Evolutionary conservation across 1,140 invertebrate genomes (phyloP).

Genomic region (Holotrichia oblita): DNA sequence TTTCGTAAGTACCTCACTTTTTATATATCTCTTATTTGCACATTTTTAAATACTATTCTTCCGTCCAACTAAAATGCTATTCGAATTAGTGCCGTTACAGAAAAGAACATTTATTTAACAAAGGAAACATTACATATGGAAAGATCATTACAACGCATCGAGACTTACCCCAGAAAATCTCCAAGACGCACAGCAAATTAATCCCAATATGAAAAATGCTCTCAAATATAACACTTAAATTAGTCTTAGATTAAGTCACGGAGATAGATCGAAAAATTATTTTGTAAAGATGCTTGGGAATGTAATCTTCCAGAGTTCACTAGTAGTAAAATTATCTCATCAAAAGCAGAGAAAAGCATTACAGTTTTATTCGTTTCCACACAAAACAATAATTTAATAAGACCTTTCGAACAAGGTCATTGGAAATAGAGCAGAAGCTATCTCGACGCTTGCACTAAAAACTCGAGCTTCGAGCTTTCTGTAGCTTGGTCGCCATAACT

Average conservation of each 20-base stretch:
- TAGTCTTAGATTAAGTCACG: conserved; percentile 13
- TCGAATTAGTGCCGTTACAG: too few relatives aligned
- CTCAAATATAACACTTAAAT: conserved; percentile 4
- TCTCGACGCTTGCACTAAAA: not conserved
- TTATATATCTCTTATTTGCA: too few relatives aligned
- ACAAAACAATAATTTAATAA: not conserved
- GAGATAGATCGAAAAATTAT: not conserved
- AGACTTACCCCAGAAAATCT: not conserved
- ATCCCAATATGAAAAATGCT: conserved; percentile 15
- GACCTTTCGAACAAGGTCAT: not conserved
- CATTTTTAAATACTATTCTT: too few relatives aligned
- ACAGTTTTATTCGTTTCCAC: not conserved
- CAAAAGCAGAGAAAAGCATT: not conserved
- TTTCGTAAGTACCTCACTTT: too few relatives aligned
- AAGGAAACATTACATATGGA: not conserved
- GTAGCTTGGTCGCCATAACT: conserved; percentile 3
- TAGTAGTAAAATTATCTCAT: not conserved
- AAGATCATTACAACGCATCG: not conserved
- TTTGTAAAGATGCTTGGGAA: not conserved
- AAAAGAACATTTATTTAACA: too few relatives aligned
- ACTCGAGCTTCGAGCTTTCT: conserved; percentile 22
- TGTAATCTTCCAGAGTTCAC: not conserved
- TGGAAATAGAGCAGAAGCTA: not conserved
- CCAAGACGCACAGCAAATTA: not conserved
- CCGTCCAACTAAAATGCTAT: too few relatives aligned